Base-by-base conservation (phyloP, 2,113 vertebrate species). In the Bubo bubo region DNA sequence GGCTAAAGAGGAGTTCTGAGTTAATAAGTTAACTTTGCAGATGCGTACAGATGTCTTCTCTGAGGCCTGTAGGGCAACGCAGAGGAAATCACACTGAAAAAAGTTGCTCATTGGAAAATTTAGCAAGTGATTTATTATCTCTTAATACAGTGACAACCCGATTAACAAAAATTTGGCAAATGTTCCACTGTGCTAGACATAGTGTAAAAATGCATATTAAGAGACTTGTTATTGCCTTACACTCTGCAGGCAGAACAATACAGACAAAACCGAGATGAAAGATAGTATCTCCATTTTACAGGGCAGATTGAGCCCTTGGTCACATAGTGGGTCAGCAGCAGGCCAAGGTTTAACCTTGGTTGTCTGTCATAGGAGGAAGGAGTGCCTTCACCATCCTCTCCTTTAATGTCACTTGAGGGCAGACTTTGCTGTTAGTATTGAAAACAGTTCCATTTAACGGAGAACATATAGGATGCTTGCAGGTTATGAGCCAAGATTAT, bases 351-450 rank as follows among this genome's bases (percentile, higher is more conserved):
- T 84, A 14, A 13, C 18, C 30, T 10, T 37, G 26, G 9, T 1
- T 62, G 34, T 64, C 49, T 81, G 49, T 73, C 35, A 7, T 1
- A 16, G 60, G 30, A 52, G 32, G 19, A 19, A 41, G 22, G 19
- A 53, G 7, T 15, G 60, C 21, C 55, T 81, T 43, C 7, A 3
- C 56, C 17, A 12, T n/a, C 64, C 12, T 73, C 26, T 64, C 43
- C 50, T 67, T 32, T 22, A 56, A 12, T 34, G 80, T 91, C 95
- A 97, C 94, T 96, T 95, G 96, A 95, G 97, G 97, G 96, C 93
- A 97, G 94, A 79, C 95, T 96, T 95, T 68, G 37, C 84, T 81
- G 35, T 45, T 68, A 24, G 20, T 82, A 73, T 20, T 89, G 73
- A 21, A 35, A 82, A 72, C 35, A 43, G 30, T 87, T 72, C 47